These are phyloP conservation scores for Gonatopus flavifemur DNA, from an alignment of 1,140 invertebrate species.

Conservation along the genomic window DNA sequence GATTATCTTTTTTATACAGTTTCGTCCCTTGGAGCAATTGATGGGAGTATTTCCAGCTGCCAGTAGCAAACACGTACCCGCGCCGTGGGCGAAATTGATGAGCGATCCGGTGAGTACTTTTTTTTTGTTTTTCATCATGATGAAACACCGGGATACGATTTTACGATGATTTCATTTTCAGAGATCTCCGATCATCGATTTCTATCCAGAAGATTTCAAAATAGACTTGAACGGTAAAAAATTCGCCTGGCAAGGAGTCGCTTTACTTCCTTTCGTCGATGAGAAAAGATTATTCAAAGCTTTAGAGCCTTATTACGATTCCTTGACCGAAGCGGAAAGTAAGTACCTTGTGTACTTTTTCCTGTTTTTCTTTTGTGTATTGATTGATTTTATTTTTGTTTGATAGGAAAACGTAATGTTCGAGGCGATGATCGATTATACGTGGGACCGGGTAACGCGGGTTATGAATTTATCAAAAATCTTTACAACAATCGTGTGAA, in stretches of 20 bases:
- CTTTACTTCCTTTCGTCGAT: conserved; percentile 96
- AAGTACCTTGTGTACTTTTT: conserved; percentile 32
- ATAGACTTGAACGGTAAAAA: conserved; percentile 99
- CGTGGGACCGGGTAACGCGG: conserved; percentile 68
- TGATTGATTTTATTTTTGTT: conserved; percentile 10
- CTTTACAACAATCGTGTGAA: conserved; percentile 66
- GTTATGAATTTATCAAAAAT: conserved; percentile 70
- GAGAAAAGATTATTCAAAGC: conserved; percentile 89
- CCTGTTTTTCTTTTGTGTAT: conserved; percentile 10
- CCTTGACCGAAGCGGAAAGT: conserved; percentile 81
- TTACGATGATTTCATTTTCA: conserved; percentile 43
- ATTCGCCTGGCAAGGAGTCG: conserved; percentile 99
- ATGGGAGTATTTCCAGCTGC: conserved; percentile 99
- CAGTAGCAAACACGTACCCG: conserved; percentile 89
- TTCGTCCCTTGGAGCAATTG: conserved; percentile 95
- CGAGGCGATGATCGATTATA: conserved; percentile 82
- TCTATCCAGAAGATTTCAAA: conserved; percentile 98
- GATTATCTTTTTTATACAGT: conserved; percentile 63
- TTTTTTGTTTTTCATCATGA: too few species aligned
- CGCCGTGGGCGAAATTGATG: conserved; percentile 95
- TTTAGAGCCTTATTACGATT: conserved; percentile 76
- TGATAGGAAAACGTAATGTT: conserved; percentile 63
- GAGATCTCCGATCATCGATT: conserved; percentile 96
- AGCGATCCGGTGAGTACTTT: conserved; percentile 74
- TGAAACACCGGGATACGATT: not conserved